Conservation (phyloP, 2,888 invertebrate species). For the Leptopilina syphax region DNA sequence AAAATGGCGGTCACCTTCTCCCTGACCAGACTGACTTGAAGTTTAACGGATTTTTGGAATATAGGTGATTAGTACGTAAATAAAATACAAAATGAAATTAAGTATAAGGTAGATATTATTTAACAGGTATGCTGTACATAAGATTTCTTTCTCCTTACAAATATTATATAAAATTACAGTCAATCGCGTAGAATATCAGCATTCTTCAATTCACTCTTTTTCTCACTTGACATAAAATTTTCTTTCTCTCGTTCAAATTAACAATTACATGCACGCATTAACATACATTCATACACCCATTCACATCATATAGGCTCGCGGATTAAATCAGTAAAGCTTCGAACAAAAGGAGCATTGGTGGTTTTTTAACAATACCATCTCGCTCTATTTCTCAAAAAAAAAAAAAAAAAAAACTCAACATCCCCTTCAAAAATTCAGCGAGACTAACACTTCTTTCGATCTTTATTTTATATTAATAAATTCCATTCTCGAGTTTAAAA, state of each 20-base stretch:
- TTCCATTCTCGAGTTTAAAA: conserved; percentile 10
- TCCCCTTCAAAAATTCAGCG: not conserved
- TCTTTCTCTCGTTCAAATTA: conserved; percentile 55
- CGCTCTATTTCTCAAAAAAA: conserved; percentile 2
- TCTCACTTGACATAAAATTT: conserved; percentile 41
- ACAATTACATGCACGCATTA: conserved; percentile 53
- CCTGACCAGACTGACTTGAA: too few species aligned
- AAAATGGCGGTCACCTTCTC: too few species aligned
- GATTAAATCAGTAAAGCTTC: conserved; percentile 58
- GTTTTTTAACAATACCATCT: conserved; percentile 15
- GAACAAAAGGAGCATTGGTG: conserved; percentile 39
- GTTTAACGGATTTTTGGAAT: too few species aligned
- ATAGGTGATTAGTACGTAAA: conserved; percentile 31
- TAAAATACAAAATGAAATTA: conserved; percentile 47
- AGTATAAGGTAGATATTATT: conserved; percentile 73
- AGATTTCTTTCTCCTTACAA: conserved; percentile 74
- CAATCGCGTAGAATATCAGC: conserved; percentile 71
- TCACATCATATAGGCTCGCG: conserved; percentile 59
- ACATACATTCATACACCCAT: conserved; percentile 53
- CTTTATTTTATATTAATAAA: conserved; percentile 15
- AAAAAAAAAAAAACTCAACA: not conserved
- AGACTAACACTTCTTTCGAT: conserved; percentile 9
- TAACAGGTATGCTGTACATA: conserved; percentile 75
- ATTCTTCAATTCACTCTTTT: conserved; percentile 46
- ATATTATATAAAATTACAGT: conserved; percentile 76